Percentiles rank a stretch among this genome's conserved stretches.
Evolutionary conservation across 2,888 invertebrate species (phyloP).

Genomic region (Allolobophora icterica): DNA sequence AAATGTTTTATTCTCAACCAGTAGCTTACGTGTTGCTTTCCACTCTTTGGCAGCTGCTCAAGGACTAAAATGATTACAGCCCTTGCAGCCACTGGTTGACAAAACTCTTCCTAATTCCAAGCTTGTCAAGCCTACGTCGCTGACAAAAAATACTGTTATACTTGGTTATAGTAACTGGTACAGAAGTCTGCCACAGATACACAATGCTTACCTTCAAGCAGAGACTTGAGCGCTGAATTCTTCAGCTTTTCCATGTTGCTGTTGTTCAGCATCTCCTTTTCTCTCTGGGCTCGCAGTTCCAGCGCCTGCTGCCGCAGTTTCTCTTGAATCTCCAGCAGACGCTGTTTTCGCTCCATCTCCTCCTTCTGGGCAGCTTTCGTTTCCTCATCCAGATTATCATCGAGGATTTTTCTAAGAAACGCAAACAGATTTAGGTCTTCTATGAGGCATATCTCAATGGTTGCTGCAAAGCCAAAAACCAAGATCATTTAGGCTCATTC

Average conservation of each 20-base stretch:
- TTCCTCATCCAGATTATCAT: constrained; percentile 88
- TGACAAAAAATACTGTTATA: too few relatives aligned
- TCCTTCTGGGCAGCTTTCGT: constrained; percentile 90
- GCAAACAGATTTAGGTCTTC: not conserved
- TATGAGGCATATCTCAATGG: not conserved
- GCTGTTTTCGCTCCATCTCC: constrained; percentile 77
- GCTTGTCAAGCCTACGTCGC: not conserved
- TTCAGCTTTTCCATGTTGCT: constrained; percentile 32
- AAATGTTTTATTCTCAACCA: not conserved
- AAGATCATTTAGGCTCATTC: too few relatives aligned
- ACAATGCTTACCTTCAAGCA: constrained; percentile 57
- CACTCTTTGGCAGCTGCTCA: too few relatives aligned
- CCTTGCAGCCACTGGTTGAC: too few relatives aligned
- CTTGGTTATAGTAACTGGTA: not conserved
- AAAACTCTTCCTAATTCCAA: not conserved
- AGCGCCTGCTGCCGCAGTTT: constrained; percentile 38
- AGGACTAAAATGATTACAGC: too few relatives aligned
- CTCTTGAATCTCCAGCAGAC: constrained; percentile 41
- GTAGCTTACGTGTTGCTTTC: too few relatives aligned
- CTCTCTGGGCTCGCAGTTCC: constrained; percentile 46
- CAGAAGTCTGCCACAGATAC: not conserved
- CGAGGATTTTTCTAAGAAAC: constrained; percentile 81
- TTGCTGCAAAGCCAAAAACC: not conserved
- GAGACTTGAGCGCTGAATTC: constrained; percentile 59
- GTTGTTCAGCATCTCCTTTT: constrained; percentile 35